Conservation (phyloP, 2,888 invertebrate species). For the Agriotes lineatus region DNA sequence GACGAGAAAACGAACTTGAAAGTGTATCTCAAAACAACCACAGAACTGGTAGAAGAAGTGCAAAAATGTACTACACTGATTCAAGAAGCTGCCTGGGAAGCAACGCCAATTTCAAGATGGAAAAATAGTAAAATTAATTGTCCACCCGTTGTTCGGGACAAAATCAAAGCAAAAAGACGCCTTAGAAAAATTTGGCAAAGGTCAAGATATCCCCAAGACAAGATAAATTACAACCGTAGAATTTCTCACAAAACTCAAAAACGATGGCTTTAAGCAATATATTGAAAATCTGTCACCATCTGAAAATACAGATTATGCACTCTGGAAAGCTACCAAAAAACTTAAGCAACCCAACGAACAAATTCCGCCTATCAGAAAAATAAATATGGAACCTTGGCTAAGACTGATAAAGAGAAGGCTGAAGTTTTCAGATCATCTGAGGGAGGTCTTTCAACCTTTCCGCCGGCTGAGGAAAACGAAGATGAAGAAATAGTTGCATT, state of each 20-base stretch:
- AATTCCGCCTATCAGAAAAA: neutral
- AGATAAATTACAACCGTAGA: neutral
- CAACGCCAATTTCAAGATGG: neutral
- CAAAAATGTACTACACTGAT: neutral
- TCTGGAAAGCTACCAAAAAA: too few species aligned
- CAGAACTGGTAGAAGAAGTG: neutral
- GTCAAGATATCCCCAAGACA: too few species aligned
- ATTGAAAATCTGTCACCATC: neutral
- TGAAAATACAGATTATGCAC: neutral
- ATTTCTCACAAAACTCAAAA: neutral
- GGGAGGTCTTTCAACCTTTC: slow-evolving; percentile 1
- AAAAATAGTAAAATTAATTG: neutral
- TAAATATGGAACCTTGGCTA: neutral
- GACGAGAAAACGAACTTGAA: too few species aligned
- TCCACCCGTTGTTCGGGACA: neutral
- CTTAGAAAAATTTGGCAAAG: too few species aligned
- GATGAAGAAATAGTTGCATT: too few species aligned
- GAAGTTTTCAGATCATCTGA: neutral
- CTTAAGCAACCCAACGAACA: too few species aligned
- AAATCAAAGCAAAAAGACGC: slow-evolving; percentile 3
- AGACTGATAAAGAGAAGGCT: neutral
- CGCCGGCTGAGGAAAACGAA: neutral
- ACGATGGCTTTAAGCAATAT: neutral
- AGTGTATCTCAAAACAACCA: too few species aligned
- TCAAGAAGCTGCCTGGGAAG: neutral